phyloP scores from a whole-genome alignment of 2,797 vertebrate species.

The Nasua narica region DNA sequence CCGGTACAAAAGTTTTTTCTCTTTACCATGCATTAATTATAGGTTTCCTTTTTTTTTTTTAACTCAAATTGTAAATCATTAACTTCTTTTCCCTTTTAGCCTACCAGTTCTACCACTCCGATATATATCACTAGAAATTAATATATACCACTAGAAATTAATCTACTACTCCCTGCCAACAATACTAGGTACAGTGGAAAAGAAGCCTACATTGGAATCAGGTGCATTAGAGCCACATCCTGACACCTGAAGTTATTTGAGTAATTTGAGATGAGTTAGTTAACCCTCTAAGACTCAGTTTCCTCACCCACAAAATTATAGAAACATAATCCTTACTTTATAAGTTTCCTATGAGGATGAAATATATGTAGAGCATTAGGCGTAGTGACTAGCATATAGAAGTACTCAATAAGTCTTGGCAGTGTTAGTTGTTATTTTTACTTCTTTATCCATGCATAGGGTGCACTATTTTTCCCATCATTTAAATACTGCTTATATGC shows the following conservation, averaged over 20 bases:
- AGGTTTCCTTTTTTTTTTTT: not conserved
- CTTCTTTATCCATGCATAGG: not conserved
- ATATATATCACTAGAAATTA: not conserved
- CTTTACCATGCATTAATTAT: not conserved
- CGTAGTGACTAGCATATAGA: not conserved
- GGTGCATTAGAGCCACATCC: not conserved
- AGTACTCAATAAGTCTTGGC: not conserved
- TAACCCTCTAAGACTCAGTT: not conserved
- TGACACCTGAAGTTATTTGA: not conserved
- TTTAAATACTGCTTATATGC: not conserved
- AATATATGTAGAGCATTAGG: not conserved
- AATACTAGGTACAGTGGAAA: not conserved
- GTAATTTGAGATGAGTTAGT: not conserved
- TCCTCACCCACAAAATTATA: not conserved
- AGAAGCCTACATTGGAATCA: not conserved
- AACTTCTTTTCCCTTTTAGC: not conserved
- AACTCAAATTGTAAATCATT: not conserved
- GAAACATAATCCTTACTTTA: not conserved
- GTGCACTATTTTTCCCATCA: not conserved
- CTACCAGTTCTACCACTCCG: not conserved
- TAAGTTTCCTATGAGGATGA: not conserved
- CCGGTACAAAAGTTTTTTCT: not conserved
- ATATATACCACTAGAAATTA: not conserved
- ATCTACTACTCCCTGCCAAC: not conserved
- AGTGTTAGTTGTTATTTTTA: not conserved